Conservation (phyloP, 1,140 invertebrate species). For the Saccostrea cuccullata region DNA sequence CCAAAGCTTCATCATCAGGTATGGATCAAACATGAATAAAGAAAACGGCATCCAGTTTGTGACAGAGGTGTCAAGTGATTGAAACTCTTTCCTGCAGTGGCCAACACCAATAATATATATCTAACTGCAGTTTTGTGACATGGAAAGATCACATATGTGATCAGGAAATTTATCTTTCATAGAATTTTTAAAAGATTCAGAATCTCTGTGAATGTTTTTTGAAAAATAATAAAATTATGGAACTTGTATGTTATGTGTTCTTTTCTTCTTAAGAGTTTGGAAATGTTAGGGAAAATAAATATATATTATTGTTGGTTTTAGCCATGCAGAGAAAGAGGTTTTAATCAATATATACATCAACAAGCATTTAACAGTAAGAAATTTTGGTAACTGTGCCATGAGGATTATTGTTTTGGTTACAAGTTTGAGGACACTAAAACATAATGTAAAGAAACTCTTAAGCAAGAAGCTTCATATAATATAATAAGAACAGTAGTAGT, state of each 20-base stretch:
- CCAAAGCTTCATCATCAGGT: slow-evolving; percentile 40
- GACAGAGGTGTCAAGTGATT: neutral
- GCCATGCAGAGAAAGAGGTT: neutral
- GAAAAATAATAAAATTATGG: neutral
- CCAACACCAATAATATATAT: neutral
- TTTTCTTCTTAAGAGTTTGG: neutral
- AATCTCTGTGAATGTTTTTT: neutral
- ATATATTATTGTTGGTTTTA: neutral
- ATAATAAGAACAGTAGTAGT: neutral
- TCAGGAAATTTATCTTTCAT: neutral
- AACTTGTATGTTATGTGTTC: neutral
- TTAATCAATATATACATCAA: too few species aligned
- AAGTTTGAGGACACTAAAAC: too few species aligned
- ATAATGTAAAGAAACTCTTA: too few species aligned
- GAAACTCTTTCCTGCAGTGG: neutral
- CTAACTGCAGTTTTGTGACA: neutral
- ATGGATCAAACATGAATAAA: slow-evolving; percentile 15
- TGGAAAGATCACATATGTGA: neutral
- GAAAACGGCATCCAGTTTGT: neutral
- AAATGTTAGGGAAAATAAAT: neutral
- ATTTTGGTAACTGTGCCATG: too few species aligned
- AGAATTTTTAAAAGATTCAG: neutral
- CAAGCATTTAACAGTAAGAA: too few species aligned
- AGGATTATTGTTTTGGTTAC: too few species aligned
- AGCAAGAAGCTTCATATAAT: too few species aligned